Conservation (phyloP, 2,888 invertebrate genomes). For the Eupithecia inturbata region DNA sequence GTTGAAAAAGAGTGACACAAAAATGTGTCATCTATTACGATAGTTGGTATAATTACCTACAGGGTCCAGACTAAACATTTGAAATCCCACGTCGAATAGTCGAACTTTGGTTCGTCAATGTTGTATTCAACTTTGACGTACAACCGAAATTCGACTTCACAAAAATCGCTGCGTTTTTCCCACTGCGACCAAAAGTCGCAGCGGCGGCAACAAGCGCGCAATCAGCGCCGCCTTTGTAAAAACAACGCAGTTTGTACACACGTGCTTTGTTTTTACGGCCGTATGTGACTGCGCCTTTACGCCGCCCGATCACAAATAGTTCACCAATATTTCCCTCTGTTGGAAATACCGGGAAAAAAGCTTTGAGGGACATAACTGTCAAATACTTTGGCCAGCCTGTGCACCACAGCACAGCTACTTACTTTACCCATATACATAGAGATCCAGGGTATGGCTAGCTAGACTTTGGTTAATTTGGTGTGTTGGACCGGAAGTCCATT, state of each 20-base stretch:
- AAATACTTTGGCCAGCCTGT: background rate
- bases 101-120: background rate
- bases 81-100: background rate
- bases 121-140: background rate
- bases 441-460: background rate
- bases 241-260: constrained; percentile 48
- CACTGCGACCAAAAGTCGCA: background rate
- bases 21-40: no score
- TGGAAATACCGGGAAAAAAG: constrained; percentile 12
- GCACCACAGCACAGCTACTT: background rate
- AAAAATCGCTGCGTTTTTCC: background rate
- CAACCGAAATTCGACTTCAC: background rate
- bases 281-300: constrained; percentile 42
- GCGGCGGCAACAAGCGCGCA: constrained; percentile 56
- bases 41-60: no score
- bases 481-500: background rate
- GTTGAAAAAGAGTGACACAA: background rate
- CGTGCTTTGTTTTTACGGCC: constrained; percentile 38
- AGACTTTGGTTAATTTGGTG: no score
- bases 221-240: constrained; percentile 53
- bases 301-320: constrained; percentile 25
- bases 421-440: background rate
- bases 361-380: constrained; percentile 3
- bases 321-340: constrained; percentile 23
- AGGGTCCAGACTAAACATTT: background rate